Conservation (phyloP, 2,113 vertebrate species). For the Plecotus auritus region DNA sequence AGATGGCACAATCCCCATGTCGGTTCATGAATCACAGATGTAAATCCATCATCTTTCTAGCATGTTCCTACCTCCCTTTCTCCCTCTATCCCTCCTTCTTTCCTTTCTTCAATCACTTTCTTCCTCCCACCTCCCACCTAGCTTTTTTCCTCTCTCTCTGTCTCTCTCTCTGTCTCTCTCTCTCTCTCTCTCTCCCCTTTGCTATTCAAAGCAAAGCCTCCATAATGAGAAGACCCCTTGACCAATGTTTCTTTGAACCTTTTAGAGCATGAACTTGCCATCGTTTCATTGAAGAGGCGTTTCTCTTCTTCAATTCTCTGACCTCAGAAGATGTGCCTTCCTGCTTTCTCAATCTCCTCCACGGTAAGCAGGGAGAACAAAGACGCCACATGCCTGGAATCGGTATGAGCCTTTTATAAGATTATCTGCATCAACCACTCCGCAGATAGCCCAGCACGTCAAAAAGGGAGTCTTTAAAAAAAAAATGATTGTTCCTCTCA, state of each 20-base stretch:
- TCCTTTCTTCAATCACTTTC: not conserved
- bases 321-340: not conserved
- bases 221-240: not conserved
- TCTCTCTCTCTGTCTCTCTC: too few species aligned
- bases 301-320: too few species aligned
- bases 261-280: not conserved
- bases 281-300: not conserved
- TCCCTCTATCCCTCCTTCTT: too few species aligned
- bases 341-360: not conserved
- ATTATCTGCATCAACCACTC: not conserved
- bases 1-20: too few species aligned
- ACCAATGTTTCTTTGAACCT: not conserved
- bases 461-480: not conserved
- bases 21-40: too few species aligned
- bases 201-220: not conserved
- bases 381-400: too few species aligned
- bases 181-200: not conserved
- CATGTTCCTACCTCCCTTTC: too few species aligned
- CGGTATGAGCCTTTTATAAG: not conserved
- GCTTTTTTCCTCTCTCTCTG: too few species aligned
- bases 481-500: not conserved
- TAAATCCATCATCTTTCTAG: too few species aligned
- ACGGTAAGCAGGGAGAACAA: not conserved
- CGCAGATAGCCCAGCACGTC: not conserved
- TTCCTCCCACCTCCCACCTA: too few species aligned